Evolutionary conservation across 2,113 vertebrate species (phyloP), one percentile per base, ranked within the genome.

Genomic region (Platichthys flesus): DNA sequence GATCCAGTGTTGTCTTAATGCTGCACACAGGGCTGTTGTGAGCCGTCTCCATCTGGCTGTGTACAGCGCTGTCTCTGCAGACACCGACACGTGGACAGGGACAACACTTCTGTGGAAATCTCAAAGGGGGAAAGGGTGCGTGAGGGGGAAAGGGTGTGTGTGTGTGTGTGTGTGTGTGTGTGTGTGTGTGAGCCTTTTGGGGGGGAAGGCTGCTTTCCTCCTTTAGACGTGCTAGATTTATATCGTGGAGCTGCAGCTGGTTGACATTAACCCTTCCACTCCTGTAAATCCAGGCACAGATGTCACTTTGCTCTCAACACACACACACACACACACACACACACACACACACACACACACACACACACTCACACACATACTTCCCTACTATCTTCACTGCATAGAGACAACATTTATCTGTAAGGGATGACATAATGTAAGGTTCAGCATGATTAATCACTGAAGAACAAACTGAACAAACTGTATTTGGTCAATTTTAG

Each of bases 251-350:
- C 73, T 76, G 78, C 88, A 92, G 81, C 85, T 89, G 90, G 74
- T 90, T 74, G 73, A 67, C 71, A 74, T 93, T 91, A 90, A 89
- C 85, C 74, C 82, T 74, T 72, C 26, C 24, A 40, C 42, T 83
- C 64, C 75, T 63, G 24, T 57, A 68, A 9, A 37, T 74, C 63
- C 59, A 55, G 24, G 15, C 56, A 69, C 70, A 71, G 61, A 76
- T 61, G 58, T 75, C 63, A 61, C 59, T 24, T 71, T 23, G 67
- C 23, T 4, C 12, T 57, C 24, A 18, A 65, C 54, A 67, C 64
- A 23, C 40, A 67, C 20, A 61, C 1, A 64, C 15, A 68, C 35
- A 21, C 55, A 26, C 4, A 57, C 23, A 26, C 49, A 51, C 67
- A 57, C 23, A 26, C 49, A 51, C 67, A 65, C 54, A 67, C 69